Conservation (phyloP, 2,797 vertebrate species). For the Anolis apletophallus region DNA sequence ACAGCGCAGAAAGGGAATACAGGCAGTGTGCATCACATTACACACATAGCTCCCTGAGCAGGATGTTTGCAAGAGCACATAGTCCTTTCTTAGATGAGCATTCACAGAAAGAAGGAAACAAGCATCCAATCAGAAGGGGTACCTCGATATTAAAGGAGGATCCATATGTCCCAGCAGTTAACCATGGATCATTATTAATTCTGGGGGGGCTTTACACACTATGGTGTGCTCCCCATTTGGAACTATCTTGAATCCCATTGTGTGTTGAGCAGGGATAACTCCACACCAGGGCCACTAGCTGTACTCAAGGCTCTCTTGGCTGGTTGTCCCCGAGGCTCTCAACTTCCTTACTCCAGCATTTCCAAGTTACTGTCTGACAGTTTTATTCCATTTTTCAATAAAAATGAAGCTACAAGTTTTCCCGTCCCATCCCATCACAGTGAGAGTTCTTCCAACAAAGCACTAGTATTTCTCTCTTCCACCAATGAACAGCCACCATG, state of each 20-base stretch:
- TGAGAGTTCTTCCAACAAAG: too few relatives aligned
- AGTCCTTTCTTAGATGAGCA: neutral
- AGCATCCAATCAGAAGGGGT: neutral
- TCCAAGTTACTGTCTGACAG: neutral
- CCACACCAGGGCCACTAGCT: neutral
- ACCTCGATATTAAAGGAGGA: neutral
- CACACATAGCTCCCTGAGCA: too few relatives aligned
- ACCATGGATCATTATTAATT: neutral
- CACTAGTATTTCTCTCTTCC: too few relatives aligned
- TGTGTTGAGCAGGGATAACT: neutral
- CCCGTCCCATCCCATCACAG: too few relatives aligned
- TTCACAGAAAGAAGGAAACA: neutral
- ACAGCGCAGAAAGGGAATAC: too few relatives aligned
- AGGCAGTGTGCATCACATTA: too few relatives aligned
- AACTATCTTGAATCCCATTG: neutral
- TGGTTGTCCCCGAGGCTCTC: neutral
- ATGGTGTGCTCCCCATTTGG: neutral
- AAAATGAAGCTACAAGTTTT: too few relatives aligned
- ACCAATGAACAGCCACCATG: too few relatives aligned
- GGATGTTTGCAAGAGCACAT: neutral
- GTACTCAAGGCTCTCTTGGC: neutral
- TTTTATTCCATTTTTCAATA: too few relatives aligned
- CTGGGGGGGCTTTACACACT: neutral
- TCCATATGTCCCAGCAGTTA: neutral
- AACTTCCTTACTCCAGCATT: neutral